Percentiles rank a stretch among this genome's conserved stretches.
These are phyloP conservation scores for Parauchenoglanis punctatus DNA, from an alignment of 2,797 vertebrate genomes.

Conservation along the genomic window DNA sequence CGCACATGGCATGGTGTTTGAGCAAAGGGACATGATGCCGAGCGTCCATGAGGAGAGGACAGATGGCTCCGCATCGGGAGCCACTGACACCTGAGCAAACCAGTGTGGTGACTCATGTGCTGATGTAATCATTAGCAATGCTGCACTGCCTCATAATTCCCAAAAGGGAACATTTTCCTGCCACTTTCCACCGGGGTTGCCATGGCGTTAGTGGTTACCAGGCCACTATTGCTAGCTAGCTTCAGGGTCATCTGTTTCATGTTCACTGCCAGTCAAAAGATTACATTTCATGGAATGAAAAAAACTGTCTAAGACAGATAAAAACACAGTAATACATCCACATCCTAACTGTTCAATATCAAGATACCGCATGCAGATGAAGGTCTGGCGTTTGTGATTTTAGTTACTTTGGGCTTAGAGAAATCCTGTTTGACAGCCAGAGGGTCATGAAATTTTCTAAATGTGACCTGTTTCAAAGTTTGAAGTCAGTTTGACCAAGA, in stretches of 20 bases:
- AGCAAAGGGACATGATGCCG: conserved; percentile 62
- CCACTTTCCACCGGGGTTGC: conserved; percentile 65
- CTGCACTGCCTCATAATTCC: conserved; percentile 67
- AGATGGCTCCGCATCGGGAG: conserved; percentile 72
- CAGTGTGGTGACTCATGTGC: conserved; percentile 71
- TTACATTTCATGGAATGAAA: not conserved
- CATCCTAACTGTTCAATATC: not conserved
- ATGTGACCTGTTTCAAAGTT: not conserved
- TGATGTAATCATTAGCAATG: conserved; percentile 70
- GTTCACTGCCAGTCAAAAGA: conserved; percentile 38
- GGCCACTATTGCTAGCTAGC: conserved; percentile 68
- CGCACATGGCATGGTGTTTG: conserved; percentile 49
- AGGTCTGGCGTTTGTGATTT: not conserved
- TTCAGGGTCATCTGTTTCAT: conserved; percentile 68
- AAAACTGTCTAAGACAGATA: not conserved
- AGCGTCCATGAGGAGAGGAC: conserved; percentile 66
- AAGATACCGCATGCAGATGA: not conserved
- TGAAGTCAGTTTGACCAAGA: not conserved
- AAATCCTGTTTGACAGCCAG: not conserved
- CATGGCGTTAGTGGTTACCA: conserved; percentile 68
- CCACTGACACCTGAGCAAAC: conserved; percentile 74
- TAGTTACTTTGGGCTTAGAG: not conserved
- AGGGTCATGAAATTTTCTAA: not conserved
- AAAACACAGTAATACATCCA: not conserved
- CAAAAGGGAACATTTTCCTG: conserved; percentile 67